Evolutionary conservation across 2,888 invertebrate species (phyloP), one percentile per base, ranked within the genome.

Genomic region (Rotaria macrura): DNA sequence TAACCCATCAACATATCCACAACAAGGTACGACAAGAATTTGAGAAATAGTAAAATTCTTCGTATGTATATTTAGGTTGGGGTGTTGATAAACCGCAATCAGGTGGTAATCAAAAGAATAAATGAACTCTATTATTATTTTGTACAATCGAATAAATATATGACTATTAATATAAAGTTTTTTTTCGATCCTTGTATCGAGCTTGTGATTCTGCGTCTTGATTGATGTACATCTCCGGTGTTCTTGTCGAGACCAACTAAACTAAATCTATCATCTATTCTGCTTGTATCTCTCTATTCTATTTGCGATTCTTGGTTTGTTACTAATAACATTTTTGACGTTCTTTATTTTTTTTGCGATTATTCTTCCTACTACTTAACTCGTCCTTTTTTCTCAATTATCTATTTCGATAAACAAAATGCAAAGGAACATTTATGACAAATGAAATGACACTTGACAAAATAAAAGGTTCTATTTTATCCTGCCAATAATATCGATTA

Each of bases 71-170:
- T 65, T 34, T 65, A 65, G 65, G 79, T n/a, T 79, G n/a, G 43
- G 79, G 79, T 43, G 79, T 79, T 79, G 43, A 25, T n/a, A 79
- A n/a, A 79, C 79, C 79, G 43, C 79, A 79, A 79, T 25, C 23
- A 14, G 43, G 25, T 12, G 43, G 10, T 74, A 43, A 6, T 40
- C 43, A 43, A 17, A 74, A 74, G 14, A 43, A 79, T 34, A 2
- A 9, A 79, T 65, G 20, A 65, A 23, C 23, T 52, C 23, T 52
- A 5, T 52, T 6, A 17, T 52, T 52, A 23, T 52, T 52, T 34
- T 65, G 34, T 65, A 34, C 20, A 34, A 57, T 57, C 57, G 29
- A 57, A 57, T 57, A 20, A 25, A 20, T 54, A 54, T 54, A 25
- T 47, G 14, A 6, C 9, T 47, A 14, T 47, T 47, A 14, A 14